Evolutionary conservation across 2,888 invertebrate species (phyloP), one percentile per base, ranked within the genome.

Genomic region (Brachylomia viminalis): DNA sequence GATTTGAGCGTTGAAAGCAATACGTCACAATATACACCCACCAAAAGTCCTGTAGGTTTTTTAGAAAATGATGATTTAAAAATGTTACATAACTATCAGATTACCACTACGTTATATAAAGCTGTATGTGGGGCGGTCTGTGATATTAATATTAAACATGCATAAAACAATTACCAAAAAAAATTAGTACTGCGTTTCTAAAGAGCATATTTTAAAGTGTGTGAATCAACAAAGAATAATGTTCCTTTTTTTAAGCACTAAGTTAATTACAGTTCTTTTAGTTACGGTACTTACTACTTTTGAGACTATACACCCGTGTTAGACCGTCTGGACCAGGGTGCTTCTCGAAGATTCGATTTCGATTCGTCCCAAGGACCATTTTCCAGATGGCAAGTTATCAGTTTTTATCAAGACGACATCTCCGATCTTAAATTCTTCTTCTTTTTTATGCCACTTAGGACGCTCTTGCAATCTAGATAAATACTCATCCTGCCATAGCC

Each of bases 301-400:
- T 27, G 15, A 56, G 27, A 56, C n/a, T 27, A 8, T 56, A 56
- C 15, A 56, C 27, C 15, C 27, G 27, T 15, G 56, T 56, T 27
- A 56, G 15, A 56, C n/a, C 56, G 15, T 56, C 27, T 13, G n/a
- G 56, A 56, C n/a, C n/a, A 15, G 56, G n/a, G 15, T 56, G n/a
- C 56, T 56, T 56, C 13, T 56, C n/a, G 2, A 56, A n/a, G n/a
- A n/a, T n/a, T n/a, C n/a, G n/a, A n/a, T n/a, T n/a, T n/a, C 15
- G 7, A 56, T 56, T 56, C 27, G 56, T 56, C 56, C n/a, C 27
- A 56, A 56, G 27, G 56, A 56, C 56, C 56, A 69, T 23, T 47
- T 58, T 23, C 56, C 56, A 30, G 69, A 56, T 69, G 58, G 69
- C 23, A 59, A 30, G 15, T 59, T 70, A 23, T 47, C 69, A 27